phyloP scores from a whole-genome alignment of 2,113 vertebrate genomes.

The Dissostichus mawsoni region DNA sequence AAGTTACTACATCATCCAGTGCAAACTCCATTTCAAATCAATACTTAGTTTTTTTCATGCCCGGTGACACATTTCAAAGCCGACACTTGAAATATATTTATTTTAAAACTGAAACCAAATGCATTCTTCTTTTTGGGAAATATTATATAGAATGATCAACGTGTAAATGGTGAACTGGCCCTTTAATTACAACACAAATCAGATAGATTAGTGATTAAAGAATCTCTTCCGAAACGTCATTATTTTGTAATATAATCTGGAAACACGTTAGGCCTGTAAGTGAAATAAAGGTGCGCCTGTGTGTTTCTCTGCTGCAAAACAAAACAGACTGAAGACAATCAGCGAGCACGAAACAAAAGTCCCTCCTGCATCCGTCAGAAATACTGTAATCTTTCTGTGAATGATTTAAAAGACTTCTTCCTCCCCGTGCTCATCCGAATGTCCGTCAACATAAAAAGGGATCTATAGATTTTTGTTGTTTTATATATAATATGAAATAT shows the following conservation, averaged over 20 bases:
- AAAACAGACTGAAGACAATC: slow-evolving; percentile 16
- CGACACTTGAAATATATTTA: too few species aligned
- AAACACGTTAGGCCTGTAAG: too few species aligned
- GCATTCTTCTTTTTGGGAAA: background rate
- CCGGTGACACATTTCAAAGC: too few species aligned
- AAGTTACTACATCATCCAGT: too few species aligned
- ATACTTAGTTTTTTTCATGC: too few species aligned
- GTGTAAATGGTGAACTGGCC: background rate
- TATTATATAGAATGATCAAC: background rate
- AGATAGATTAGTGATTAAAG: too few species aligned
- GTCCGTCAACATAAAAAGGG: slow-evolving; percentile 51
- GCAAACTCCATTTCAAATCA: too few species aligned
- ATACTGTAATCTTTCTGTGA: background rate
- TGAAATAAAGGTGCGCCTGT: too few species aligned
- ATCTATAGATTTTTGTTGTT: slow-evolving; percentile 52
- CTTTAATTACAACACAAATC: background rate
- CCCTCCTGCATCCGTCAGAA: background rate
- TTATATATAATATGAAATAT: slow-evolving; percentile 47
- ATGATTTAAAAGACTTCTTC: background rate
- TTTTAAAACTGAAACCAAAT: background rate
- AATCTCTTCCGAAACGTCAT: too few species aligned
- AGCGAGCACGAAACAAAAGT: background rate
- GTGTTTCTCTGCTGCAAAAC: too few species aligned
- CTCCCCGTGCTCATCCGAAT: slow-evolving; percentile 24
- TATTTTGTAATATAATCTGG: too few species aligned